Percentiles rank a stretch among this genome's conserved stretches.
phyloP scores from a whole-genome alignment of 1,140 invertebrate species.

The Lordiphosa mommai region DNA sequence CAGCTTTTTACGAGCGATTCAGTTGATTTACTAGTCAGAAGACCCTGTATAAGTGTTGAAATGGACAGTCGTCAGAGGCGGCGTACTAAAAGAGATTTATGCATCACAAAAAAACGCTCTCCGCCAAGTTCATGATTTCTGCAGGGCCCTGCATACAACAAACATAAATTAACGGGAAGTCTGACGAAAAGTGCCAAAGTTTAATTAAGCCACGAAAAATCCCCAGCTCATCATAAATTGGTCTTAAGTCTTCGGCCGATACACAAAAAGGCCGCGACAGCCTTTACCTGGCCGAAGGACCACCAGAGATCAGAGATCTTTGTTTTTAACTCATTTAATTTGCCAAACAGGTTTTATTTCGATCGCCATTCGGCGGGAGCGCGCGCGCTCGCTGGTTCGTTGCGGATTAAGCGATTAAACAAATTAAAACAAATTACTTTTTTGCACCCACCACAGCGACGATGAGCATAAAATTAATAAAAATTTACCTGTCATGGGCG shows the following conservation, averaged over 20 bases:
- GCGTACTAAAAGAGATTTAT: slow-evolving; percentile 74
- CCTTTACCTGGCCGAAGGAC: slow-evolving; percentile 42
- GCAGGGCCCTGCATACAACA: slow-evolving; percentile 22
- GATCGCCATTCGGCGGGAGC: not conserved
- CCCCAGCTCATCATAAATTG: slow-evolving; percentile 62
- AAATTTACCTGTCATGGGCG: slow-evolving; percentile 54
- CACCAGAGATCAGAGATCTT: slow-evolving; percentile 52
- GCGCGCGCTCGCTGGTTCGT: slow-evolving; percentile 9
- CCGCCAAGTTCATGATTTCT: slow-evolving; percentile 48
- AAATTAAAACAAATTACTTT: slow-evolving; percentile 79
- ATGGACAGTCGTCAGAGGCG: slow-evolving; percentile 65
- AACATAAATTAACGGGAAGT: slow-evolving; percentile 46
- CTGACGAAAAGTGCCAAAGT: slow-evolving; percentile 67
- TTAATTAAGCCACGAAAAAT: slow-evolving; percentile 65
- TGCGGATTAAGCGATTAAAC: slow-evolving; percentile 77
- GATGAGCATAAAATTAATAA: slow-evolving; percentile 71
- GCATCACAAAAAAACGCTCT: slow-evolving; percentile 56
- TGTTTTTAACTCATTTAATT: slow-evolving; percentile 38
- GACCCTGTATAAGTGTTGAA: slow-evolving; percentile 63
- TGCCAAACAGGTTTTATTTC: slow-evolving; percentile 62
- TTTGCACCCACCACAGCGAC: slow-evolving; percentile 73
- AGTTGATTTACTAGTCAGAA: slow-evolving; percentile 70
- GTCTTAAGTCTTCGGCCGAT: slow-evolving; percentile 51
- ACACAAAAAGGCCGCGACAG: slow-evolving; percentile 18
- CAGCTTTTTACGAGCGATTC: slow-evolving; percentile 70